Conservation (phyloP, 2,888 invertebrate species). For the Lamproptera curius region DNA sequence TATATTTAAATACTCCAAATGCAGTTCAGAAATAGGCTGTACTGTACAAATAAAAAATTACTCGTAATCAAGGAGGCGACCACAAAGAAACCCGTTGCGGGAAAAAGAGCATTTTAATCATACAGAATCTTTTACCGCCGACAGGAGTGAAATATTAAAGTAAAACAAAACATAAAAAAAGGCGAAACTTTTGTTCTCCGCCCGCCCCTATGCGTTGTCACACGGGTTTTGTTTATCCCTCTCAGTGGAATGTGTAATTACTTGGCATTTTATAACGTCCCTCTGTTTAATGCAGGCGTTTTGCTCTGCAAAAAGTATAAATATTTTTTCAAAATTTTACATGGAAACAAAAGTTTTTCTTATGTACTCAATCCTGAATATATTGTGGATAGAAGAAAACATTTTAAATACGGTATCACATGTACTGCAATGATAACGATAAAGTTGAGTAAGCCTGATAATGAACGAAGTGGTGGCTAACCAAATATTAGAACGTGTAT, state of each 20-base stretch:
- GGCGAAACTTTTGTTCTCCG: slow-evolving; percentile 50
- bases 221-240: slow-evolving; percentile 36
- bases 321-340: too few species aligned
- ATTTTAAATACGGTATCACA: too few species aligned
- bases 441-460: too few species aligned
- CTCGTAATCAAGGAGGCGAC: slow-evolving; percentile 26
- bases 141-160: slow-evolving; percentile 68
- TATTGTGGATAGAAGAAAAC: too few species aligned
- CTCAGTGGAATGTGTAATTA: slow-evolving; percentile 51
- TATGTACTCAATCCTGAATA: too few species aligned
- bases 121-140: slow-evolving; percentile 45
- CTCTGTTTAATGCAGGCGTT: slow-evolving; percentile 22
- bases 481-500: too few species aligned
- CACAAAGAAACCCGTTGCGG: slow-evolving; percentile 26
- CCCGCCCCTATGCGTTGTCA: slow-evolving; percentile 39
- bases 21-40: neutral
- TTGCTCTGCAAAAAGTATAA: slow-evolving; percentile 7
- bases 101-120: slow-evolving; percentile 55
- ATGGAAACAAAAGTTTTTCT: too few species aligned
- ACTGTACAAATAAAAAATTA: slow-evolving; percentile 14
- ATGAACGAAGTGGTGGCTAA: too few species aligned
- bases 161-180: slow-evolving; percentile 44
- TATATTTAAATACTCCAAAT: too few species aligned
- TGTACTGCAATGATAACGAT: too few species aligned
- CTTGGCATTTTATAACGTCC: slow-evolving; percentile 46